Base-by-base conservation (phyloP, 2,888 invertebrate genomes). In the Aphodius sticticus region DNA sequence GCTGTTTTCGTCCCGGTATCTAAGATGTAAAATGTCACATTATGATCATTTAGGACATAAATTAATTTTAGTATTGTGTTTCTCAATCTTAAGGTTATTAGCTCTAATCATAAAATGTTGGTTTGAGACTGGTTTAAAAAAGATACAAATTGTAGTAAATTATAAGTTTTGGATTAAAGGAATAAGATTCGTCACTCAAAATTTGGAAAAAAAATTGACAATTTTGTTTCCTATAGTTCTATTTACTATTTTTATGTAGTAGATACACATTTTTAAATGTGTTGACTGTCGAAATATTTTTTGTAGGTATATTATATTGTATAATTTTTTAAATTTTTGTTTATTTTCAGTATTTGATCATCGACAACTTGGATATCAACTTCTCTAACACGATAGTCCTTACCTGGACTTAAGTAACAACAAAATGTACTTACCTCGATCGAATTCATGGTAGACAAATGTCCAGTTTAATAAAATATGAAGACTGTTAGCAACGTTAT, bases 341-440 rank as follows among this genome's bases (percentile, higher is more conserved):
- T 76, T 76, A 37, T 79, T 87, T 87, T 78, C 84, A 89, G 89
- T 87, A 85, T 81, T 83, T 89, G 77, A 70, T 85, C n/a, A 83
- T 89, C 77, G 86, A 87, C 77, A 84, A 86, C 74, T 81, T 89
- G 82, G 84, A 88, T 82, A 76, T 87, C n/a, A 84, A 83, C 72
- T 85, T 89, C 76, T 84, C 86, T 75, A 85, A 84, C 37, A 83
- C 87, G 2, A 80, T 88, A 14, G 84, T 85, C 12, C 82, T 89
- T 35, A 80, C 84, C 6, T 89, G 88, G 88, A 86, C 87, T 76
- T 88, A 85, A 77, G 37, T 16, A 69, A 5, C 26, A 4, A 69
- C 35, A 14, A 76, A 69, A 69, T 6, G 76, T 76, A 14, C 16
- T 53, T 36, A 26, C 69, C 53, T 15, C 7, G 14, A 14, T 35